Percentiles rank a stretch among this genome's conserved stretches.
phyloP scores from a whole-genome alignment of 2,797 vertebrate species.

The Siniperca obscura region DNA sequence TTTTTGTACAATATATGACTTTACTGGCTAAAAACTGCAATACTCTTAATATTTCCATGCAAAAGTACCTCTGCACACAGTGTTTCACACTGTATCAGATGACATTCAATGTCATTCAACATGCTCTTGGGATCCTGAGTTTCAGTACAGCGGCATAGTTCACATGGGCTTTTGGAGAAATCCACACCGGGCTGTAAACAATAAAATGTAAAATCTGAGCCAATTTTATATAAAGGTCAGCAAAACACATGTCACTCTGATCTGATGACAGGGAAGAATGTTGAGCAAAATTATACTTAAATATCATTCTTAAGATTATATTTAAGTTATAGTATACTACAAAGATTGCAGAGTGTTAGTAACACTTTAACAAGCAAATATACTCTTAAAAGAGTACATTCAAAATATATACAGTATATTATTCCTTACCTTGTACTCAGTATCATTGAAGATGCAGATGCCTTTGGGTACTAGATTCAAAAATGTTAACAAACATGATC shows the following conservation, averaged over 20 bases:
- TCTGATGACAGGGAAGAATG: background rate
- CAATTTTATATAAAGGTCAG: background rate
- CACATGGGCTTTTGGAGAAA: slow-evolving; percentile 73
- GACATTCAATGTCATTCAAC: slow-evolving; percentile 66
- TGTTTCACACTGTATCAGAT: slow-evolving; percentile 29
- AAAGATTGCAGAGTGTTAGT: slow-evolving; percentile 7
- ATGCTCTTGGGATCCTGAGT: slow-evolving; percentile 48
- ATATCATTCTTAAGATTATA: background rate
- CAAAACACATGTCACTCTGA: background rate
- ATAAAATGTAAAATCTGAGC: slow-evolving; percentile 24
- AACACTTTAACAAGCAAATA: background rate
- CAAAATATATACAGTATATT: background rate
- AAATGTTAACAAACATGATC: background rate
- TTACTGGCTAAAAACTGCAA: background rate
- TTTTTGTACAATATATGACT: background rate
- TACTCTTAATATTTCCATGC: background rate
- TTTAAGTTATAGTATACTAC: background rate
- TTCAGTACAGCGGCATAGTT: slow-evolving; percentile 80
- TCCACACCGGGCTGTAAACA: slow-evolving; percentile 75
- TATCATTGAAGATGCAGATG: slow-evolving; percentile 83
- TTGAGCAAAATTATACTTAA: background rate
- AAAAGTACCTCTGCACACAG: slow-evolving; percentile 73
- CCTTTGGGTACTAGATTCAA: slow-evolving; percentile 71
- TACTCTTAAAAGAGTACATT: background rate
- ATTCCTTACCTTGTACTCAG: slow-evolving; percentile 81